Conservation (phyloP, 2,113 vertebrate genomes). For the Aramus guarauna region DNA sequence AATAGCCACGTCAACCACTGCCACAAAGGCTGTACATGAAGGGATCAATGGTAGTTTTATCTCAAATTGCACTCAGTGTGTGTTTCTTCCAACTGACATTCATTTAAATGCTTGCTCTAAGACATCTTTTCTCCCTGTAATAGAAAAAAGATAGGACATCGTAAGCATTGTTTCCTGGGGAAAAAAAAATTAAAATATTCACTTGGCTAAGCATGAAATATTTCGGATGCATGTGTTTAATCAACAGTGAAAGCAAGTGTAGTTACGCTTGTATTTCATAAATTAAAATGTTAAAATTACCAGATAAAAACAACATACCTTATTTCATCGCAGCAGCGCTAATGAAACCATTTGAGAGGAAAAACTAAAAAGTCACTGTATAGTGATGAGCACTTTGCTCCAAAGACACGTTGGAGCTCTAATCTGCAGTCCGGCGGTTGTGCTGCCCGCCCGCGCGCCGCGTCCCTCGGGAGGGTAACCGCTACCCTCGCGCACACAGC, state of each 20-base stretch:
- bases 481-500: rapidly evolving
- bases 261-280: conserved; percentile 70
- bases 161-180: conserved; percentile 27
- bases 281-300: conserved; percentile 45
- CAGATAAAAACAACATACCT: not conserved
- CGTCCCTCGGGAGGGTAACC: not conserved
- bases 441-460: not conserved
- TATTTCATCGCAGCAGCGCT: not conserved
- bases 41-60: conserved; percentile 64
- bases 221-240: conserved; percentile 15
- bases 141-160: conserved; percentile 4
- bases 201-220: conserved; percentile 47
- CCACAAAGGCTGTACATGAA: conserved; percentile 56
- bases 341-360: not conserved
- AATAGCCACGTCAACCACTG: conserved; percentile 28
- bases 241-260: conserved; percentile 57
- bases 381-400: not conserved
- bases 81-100: conserved; percentile 57
- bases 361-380: not conserved
- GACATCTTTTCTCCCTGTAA: conserved; percentile 48
- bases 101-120: conserved; percentile 57
- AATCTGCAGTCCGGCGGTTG: not conserved
- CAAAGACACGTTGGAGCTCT: rapidly evolving
- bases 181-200: not conserved
- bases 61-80: conserved; percentile 54